Base-by-base conservation (phyloP, 2,797 vertebrate species). In the Myotis myotis region DNA sequence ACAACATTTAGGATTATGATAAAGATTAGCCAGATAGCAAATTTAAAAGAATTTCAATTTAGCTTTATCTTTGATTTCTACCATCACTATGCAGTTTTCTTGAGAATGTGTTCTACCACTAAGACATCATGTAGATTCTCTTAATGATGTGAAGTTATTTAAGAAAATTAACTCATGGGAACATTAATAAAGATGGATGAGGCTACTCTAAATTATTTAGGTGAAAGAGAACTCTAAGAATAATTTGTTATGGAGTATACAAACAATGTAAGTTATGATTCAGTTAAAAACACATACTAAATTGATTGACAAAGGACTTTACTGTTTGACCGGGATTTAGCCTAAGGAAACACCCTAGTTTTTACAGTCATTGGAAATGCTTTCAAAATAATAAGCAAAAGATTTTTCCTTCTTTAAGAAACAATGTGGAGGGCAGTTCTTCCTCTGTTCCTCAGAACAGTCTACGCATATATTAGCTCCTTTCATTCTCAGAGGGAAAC, bases 311-410 rank as follows among this genome's bases (percentile, higher is more conserved):
- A 38, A 47, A 78, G 19, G 22, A 51, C 7, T 25, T 33, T 4
- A 57, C 13, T 38, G 6, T 57, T 36, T 33, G 15, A 38, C 33
- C 0, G 74, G 49, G 9, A 66, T 72, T 92, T 93, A 78, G 49
- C 8, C 17, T 41, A 38, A 22, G 38, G 12, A 62, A 74, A 74
- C 8, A 89, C 4, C 15, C 4, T 2, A 28, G 20, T 22, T 16
- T 70, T 84, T 20, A 81, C 1, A 22, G 12, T 82, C 55, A 55
- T 1, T 66, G 51, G 47, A 66, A 87, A 84, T 5, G 17, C 16
- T 90, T 95, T 92, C 70, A 70, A 74, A 92, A 64, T 25, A 38
- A 60, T 10, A 95, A 55, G 6, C 28, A 51, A 96, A 86, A 74
- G 4, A 49, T 82, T 81, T 75, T 57, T 8, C 8, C 6, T 53